phyloP scores from a whole-genome alignment of 1,140 invertebrate genomes.

The Heterodera schachtii region DNA sequence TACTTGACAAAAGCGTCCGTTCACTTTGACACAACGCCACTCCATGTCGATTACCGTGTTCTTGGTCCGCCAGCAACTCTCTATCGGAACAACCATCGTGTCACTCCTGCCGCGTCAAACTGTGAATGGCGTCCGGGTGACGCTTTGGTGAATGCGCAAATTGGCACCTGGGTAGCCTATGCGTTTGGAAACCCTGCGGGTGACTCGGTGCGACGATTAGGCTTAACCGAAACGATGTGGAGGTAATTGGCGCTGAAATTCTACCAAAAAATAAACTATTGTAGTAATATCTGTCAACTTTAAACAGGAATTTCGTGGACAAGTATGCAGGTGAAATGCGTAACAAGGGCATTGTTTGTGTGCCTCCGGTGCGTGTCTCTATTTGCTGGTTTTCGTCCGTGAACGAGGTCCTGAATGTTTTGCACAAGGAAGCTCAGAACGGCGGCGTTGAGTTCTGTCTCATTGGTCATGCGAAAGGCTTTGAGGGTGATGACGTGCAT shows the following conservation, averaged over 20 bases:
- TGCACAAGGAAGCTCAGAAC: neutral
- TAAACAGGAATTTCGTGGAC: no score
- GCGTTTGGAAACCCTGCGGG: neutral
- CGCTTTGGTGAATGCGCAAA: neutral
- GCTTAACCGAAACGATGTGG: neutral
- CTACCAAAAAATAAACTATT: no score
- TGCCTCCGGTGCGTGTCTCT: no score
- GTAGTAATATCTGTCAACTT: no score
- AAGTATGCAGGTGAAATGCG: no score
- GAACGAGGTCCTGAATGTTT: neutral
- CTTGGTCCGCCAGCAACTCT: neutral
- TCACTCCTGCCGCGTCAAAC: neutral
- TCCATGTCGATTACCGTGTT: constrained; percentile 6
- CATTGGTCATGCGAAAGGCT: constrained; percentile 12
- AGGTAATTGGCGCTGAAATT: neutral
- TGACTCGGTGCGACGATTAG: neutral
- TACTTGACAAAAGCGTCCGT: neutral
- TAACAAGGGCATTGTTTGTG: no score
- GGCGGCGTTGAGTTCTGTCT: neutral
- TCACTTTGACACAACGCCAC: neutral
- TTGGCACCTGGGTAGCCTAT: constrained; percentile 17
- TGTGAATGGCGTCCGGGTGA: neutral
- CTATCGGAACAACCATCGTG: neutral
- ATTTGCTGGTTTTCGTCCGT: neutral
- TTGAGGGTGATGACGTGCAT: constrained; percentile 5